Base-by-base conservation (phyloP, 1,140 invertebrate species). In the Pseudobourletiella spinata region DNA sequence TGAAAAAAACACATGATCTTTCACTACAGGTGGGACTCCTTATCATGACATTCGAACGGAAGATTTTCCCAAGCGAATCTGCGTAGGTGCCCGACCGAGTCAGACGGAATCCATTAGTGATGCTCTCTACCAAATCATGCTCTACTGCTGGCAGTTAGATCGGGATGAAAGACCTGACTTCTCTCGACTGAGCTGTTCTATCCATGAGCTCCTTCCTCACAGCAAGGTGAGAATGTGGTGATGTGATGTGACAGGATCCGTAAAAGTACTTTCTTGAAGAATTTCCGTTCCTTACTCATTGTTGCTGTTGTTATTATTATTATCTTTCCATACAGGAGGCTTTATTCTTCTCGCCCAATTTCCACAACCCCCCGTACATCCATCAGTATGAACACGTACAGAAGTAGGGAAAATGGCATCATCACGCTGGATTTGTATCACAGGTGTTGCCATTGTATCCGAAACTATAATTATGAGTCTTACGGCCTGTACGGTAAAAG, bases 101-200 rank as follows among this genome's bases (percentile, higher is more conserved):
- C 88, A 89, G 70, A 77, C 88, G 0, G 78, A 80, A 25, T 80
- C 87, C 29, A 67, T 75, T 44, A 82, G 81, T 42, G 85, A 88
- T 72, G 84, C 87, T 61, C 74, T 91, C 24, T 90, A 90, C 73
- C 88, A 91, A 74, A 75, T 90, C 44, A 86, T 90, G 77, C 76
- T 86, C 3, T 85, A 88, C 64, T 91, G 89, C 71, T 93, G 89
- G 89, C 85, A 88, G 71, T 72, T 83, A n/a, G 86, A 90, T 73
- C 80, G 82, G 4, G 84, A 87, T 67, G 88, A 92, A 69, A 78
- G 89, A 66, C 88, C 87, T 14, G 76, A 78, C 22, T 86, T 86
- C 71, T 73, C 28, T 25, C 30, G 46, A 11, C 28, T 70, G 1
- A 63, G 59, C 26, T 70, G 68, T 39, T 64, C 62, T 20, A 61